These are phyloP conservation scores for Holocentrus rufus DNA, from an alignment of 2,797 vertebrate species.

Conservation along the genomic window DNA sequence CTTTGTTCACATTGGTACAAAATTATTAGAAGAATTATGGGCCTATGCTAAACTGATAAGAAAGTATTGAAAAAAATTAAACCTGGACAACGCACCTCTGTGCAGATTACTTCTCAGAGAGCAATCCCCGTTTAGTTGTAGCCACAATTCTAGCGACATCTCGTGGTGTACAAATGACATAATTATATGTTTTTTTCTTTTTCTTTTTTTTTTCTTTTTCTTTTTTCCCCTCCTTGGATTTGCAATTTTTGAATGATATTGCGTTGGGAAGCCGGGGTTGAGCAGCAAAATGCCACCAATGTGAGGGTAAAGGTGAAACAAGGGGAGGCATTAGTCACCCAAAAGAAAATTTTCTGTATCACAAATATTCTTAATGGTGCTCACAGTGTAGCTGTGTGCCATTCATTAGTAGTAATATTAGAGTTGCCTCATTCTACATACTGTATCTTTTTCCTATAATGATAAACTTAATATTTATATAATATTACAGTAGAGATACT, in stretches of 20 bases:
- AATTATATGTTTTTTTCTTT: background rate
- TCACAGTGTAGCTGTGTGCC: too few relatives aligned
- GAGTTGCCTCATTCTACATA: too few relatives aligned
- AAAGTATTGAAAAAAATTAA: background rate
- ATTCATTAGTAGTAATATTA: too few relatives aligned
- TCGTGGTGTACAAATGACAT: constrained; percentile 41
- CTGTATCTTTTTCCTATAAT: too few relatives aligned
- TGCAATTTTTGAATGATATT: constrained; percentile 15
- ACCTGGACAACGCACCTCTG: too few relatives aligned
- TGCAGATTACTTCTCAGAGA: background rate
- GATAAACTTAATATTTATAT: too few relatives aligned
- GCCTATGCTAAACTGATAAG: background rate
- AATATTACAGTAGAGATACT: too few relatives aligned
- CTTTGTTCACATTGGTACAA: background rate
- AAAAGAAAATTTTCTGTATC: too few relatives aligned
- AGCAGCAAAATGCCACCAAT: background rate
- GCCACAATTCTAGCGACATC: constrained; percentile 50
- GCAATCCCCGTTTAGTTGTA: background rate
- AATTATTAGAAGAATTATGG: background rate
- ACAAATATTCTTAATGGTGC: too few relatives aligned
- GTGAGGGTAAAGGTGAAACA: background rate
- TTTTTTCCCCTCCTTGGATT: too few relatives aligned
- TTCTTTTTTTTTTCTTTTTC: too few relatives aligned
- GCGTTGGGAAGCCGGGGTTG: constrained; percentile 9
- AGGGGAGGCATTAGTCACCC: background rate